phyloP scores from a whole-genome alignment of 92 coral and sea anemone genomes.

The Parazoanthus atlanticus region DNA sequence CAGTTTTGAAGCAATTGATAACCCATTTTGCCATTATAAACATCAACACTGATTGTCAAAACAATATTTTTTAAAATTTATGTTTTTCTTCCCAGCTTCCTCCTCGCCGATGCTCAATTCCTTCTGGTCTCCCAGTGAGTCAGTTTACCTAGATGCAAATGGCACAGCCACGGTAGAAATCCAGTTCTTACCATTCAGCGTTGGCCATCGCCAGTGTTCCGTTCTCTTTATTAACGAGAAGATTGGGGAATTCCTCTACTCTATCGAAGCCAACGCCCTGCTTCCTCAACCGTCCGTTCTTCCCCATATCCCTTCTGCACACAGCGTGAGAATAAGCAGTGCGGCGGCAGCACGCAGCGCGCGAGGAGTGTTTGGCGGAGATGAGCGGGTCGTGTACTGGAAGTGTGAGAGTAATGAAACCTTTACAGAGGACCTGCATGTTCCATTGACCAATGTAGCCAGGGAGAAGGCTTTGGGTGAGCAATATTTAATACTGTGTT shows the following conservation, averaged over 20 bases:
- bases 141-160: constrained; percentile 75
- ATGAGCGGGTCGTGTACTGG: constrained; percentile 98
- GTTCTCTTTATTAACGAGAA: constrained; percentile 92
- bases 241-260: constrained; percentile 96
- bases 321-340: constrained; percentile 91
- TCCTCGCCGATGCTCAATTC: constrained; percentile 77
- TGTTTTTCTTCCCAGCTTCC: constrained; percentile 41
- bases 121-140: constrained; percentile 87
- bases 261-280: constrained; percentile 87
- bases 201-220: constrained; percentile 95
- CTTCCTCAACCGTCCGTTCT: constrained; percentile 94
- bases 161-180: constrained; percentile 77
- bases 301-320: constrained; percentile 83
- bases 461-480: constrained; percentile 92
- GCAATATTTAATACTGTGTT: constrained; percentile 2
- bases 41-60: no score
- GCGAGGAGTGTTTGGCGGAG: constrained; percentile 93
- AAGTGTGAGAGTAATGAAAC: constrained; percentile 86
- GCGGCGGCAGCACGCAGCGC: constrained; percentile 92
- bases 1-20: no score
- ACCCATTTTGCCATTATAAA: no score
- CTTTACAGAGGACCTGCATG: constrained; percentile 83
- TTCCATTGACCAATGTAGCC: constrained; percentile 78
- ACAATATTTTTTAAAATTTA: neutral
- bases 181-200: constrained; percentile 90